phyloP scores from a whole-genome alignment of 1,140 invertebrate genomes.

The Brachionus sp. region DNA sequence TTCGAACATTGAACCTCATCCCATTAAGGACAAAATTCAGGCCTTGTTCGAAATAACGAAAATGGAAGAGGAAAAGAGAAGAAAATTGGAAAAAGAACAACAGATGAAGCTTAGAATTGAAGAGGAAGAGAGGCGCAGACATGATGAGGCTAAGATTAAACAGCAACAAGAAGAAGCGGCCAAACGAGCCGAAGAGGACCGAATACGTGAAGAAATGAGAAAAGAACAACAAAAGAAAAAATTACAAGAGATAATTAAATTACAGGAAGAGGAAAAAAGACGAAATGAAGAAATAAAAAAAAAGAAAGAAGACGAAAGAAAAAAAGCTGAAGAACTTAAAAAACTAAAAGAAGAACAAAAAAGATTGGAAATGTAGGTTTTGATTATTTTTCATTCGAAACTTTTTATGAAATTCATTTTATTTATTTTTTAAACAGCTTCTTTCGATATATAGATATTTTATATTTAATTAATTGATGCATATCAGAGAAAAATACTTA shows the following conservation, averaged over 20 bases:
- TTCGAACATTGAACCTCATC: not conserved
- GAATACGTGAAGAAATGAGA: slow-evolving; percentile 21
- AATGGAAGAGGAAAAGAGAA: slow-evolving; percentile 26
- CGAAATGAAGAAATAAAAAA: slow-evolving; percentile 36
- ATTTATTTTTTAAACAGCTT: too few species aligned
- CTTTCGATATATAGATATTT: too few species aligned
- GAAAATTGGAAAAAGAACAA: slow-evolving; percentile 41
- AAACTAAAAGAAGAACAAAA: slow-evolving; percentile 27
- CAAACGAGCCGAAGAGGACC: slow-evolving; percentile 31
- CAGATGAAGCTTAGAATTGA: slow-evolving; percentile 25
- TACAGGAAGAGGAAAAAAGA: slow-evolving; percentile 15
- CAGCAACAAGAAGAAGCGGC: slow-evolving; percentile 15
- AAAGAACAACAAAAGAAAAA: slow-evolving; percentile 36
- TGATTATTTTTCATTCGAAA: not conserved
- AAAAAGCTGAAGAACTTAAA: slow-evolving; percentile 21
- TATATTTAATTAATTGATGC: too few species aligned
- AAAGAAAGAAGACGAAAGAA: slow-evolving; percentile 21
- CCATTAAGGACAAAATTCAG: slow-evolving; percentile 43
- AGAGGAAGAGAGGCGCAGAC: slow-evolving; percentile 25
- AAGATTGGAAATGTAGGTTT: not conserved
- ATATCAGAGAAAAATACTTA: too few species aligned
- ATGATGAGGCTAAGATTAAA: slow-evolving; percentile 1
- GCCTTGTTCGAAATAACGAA: slow-evolving; percentile 30
- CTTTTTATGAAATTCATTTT: too few species aligned
- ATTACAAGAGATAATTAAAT: not conserved